Percentiles rank a stretch among this genome's conserved stretches.
Conservation (phyloP, 2,797 vertebrate genomes). For the Rhynchotus rufescens region DNA sequence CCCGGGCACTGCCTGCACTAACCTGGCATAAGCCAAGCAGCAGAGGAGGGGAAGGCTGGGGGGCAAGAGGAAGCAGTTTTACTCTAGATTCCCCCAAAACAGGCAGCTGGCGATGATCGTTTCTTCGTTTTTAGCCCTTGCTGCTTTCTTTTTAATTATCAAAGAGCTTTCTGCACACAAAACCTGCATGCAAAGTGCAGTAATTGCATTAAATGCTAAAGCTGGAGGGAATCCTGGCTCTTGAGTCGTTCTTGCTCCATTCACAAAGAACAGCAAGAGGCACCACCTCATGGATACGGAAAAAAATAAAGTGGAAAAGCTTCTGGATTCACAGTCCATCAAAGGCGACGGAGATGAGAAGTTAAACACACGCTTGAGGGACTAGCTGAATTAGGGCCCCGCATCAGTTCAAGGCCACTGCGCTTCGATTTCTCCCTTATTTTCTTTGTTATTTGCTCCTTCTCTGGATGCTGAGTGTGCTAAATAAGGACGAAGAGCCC, state of each 20-base stretch:
- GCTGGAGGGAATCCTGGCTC: background rate
- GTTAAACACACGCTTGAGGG: background rate
- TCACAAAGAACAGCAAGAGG: background rate
- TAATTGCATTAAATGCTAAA: conserved; percentile 28
- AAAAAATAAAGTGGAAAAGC: background rate
- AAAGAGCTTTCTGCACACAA: background rate
- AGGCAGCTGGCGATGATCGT: background rate
- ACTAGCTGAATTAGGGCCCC: background rate
- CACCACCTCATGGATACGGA: background rate
- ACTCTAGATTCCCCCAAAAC: too few relatives aligned
- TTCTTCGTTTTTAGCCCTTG: background rate
- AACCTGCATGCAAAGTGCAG: conserved; percentile 5
- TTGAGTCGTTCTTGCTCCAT: background rate
- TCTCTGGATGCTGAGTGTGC: background rate
- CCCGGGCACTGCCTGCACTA: too few relatives aligned
- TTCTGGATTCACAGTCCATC: conserved; percentile 8
- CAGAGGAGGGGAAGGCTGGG: background rate
- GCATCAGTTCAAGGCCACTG: background rate
- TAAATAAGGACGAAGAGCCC: background rate
- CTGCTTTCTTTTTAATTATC: background rate
- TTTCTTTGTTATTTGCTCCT: conserved; percentile 14
- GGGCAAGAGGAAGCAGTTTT: background rate
- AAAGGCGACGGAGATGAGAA: conserved; percentile 16
- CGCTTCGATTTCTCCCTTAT: conserved; percentile 28
- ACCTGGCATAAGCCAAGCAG: background rate